Percentiles rank a stretch among this genome's conserved stretches.
Conservation (phyloP, 2,888 invertebrate genomes). For the Marasmarcha lunaedactyla region DNA sequence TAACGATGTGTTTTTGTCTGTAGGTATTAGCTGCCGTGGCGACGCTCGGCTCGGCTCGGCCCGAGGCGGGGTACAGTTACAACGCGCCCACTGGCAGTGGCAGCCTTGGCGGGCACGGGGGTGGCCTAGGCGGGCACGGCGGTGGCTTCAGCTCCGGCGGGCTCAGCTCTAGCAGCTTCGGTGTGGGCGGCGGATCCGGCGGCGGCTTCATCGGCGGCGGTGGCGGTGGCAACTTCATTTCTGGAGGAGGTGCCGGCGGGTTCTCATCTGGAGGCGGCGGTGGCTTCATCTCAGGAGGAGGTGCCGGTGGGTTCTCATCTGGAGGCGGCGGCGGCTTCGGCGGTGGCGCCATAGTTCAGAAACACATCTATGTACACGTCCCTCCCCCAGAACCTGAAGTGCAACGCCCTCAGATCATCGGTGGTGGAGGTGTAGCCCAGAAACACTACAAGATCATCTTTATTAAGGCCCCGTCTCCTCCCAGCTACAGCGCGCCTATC, state of each 20-base stretch:
- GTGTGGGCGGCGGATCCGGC: slow-evolving; percentile 31
- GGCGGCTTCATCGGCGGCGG: slow-evolving; percentile 32
- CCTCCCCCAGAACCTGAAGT: slow-evolving; percentile 85
- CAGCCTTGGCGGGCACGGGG: slow-evolving; percentile 28
- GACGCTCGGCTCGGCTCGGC: slow-evolving; percentile 69
- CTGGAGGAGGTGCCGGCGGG: slow-evolving; percentile 25
- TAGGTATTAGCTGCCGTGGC: slow-evolving; percentile 68
- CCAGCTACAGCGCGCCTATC: slow-evolving; percentile 80
- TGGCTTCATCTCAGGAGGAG: slow-evolving; percentile 24
- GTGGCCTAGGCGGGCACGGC: slow-evolving; percentile 25
- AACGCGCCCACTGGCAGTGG: slow-evolving; percentile 57
- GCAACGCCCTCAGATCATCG: slow-evolving; percentile 74
- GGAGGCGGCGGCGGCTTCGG: slow-evolving; percentile 50
- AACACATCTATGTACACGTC: slow-evolving; percentile 86
- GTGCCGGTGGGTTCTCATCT: slow-evolving; percentile 34
- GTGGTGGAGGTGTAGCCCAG: slow-evolving; percentile 74
- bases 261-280: slow-evolving; percentile 28
- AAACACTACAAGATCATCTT: slow-evolving; percentile 90
- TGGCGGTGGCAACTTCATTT: slow-evolving; percentile 26
- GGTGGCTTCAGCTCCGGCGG: slow-evolving; percentile 23
- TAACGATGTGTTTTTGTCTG: slow-evolving; percentile 25
- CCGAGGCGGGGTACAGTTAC: slow-evolving; percentile 74
- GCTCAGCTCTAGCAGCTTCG: slow-evolving; percentile 27
- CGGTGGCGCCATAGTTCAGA: slow-evolving; percentile 74
- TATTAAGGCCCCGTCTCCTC: slow-evolving; percentile 85